Base-by-base conservation (phyloP, 2,113 vertebrate genomes). In the Paramormyrops kingsleyae region DNA sequence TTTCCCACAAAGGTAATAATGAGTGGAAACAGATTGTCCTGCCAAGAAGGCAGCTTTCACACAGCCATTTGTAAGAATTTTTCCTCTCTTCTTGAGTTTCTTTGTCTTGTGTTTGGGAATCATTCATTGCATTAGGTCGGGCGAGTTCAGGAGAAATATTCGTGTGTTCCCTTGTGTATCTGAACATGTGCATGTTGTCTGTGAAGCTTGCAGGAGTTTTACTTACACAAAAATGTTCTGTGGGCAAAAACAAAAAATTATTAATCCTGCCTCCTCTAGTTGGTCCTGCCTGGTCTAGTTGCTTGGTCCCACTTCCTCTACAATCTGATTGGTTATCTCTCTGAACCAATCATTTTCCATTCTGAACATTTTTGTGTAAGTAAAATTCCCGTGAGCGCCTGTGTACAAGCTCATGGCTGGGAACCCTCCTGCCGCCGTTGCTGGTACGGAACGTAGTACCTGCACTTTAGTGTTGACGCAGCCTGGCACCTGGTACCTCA, bases 401-500 rank as follows among this genome's bases (percentile, higher is more conserved):
- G 44, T 17, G 42, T 52, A 59, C 21, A 10, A 53, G 13, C 13
- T 15, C 85, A 62, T 15, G 31, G 53, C 70, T 17, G 49, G 21
- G 70, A 3, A 9, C 49, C 44, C 50, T n/a, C 59, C 24, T 21
- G 24, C 49, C 24, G 47, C 9, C 27, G 15, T 15, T 83, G 56
- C 62, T 59, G 90, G 27, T 66, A 2, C 88, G 88, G 8, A 10
- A 2, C 88, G 86, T n/a, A 5, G 91, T 91, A 99, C 98, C 98
- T 99, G 98, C 0, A 97, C 97, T 0, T 94, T 97, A 52, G 97
- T 85, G 21, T 1, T 92, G 88, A 96, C 44, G 31, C 97, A 95
- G 39, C 95, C 95, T 0, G 98, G 97, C 83, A 99, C 97, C 88
- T 97, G 96, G 89, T 98, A 97, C 3, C 93, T 96, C 94, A 97